phyloP scores from a whole-genome alignment of 1,140 invertebrate genomes.

The Drosophila ogumai region DNA sequence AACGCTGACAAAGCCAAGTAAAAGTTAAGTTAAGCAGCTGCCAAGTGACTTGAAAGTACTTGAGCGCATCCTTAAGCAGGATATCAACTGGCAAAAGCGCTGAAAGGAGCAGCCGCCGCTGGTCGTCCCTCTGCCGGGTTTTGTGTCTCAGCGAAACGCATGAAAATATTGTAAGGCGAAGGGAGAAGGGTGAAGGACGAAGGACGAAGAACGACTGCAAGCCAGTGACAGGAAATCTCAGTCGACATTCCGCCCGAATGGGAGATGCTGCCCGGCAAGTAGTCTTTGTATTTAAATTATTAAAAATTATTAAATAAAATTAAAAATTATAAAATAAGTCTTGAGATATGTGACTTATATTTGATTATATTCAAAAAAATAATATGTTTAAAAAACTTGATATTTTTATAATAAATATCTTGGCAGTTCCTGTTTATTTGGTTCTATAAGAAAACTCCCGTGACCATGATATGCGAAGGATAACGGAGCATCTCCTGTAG shows the following conservation, averaged over 20 bases:
- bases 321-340: no score
- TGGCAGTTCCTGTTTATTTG: no score
- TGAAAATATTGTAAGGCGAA: constrained; percentile 48
- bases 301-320: no score
- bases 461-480: background rate
- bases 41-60: constrained; percentile 83
- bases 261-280: constrained; percentile 8
- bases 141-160: constrained; percentile 53
- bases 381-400: no score
- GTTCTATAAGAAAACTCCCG: no score
- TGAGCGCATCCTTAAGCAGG: constrained; percentile 83
- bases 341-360: no score
- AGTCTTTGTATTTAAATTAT: no score
- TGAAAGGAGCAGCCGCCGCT: constrained; percentile 62
- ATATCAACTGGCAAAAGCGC: constrained; percentile 82
- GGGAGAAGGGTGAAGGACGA: background rate
- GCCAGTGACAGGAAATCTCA: constrained; percentile 68
- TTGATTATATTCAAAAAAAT: no score
- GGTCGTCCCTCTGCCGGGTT: constrained; percentile 2
- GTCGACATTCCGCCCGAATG: constrained; percentile 17
- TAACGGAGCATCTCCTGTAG: constrained; percentile 31
- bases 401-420: no score
- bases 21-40: constrained; percentile 83
- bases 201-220: constrained; percentile 11
- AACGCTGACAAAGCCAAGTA: constrained; percentile 61